phyloP scores from a whole-genome alignment of 2,113 vertebrate species.

The Stegostoma tigrinum region DNA sequence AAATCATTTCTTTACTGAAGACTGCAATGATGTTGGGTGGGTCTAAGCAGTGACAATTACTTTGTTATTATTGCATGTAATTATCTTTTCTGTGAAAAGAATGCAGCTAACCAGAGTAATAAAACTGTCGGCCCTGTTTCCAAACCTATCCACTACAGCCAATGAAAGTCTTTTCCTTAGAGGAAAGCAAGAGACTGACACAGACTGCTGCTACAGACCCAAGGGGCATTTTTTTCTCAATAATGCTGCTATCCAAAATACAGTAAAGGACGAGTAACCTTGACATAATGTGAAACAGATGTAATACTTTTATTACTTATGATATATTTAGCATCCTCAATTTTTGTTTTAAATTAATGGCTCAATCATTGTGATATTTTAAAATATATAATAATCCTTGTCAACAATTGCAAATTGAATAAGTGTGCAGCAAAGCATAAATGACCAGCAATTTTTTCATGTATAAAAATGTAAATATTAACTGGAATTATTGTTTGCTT shows the following conservation, averaged over 20 bases:
- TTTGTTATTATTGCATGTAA: conserved; percentile 41
- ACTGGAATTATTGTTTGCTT: neutral
- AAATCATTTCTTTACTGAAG: neutral
- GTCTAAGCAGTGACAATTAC: conserved; percentile 40
- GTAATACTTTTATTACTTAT: neutral
- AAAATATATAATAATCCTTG: neutral
- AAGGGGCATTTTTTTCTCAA: conserved; percentile 23
- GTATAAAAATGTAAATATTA: neutral
- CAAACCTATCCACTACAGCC: conserved; percentile 21
- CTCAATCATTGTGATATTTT: conserved; percentile 10
- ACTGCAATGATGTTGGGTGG: conserved; percentile 39
- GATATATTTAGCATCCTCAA: neutral
- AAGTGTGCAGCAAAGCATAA: neutral
- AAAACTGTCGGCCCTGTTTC: conserved; percentile 33
- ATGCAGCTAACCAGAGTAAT: conserved; percentile 35
- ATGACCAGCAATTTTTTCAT: neutral
- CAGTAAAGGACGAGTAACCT: conserved; percentile 29
- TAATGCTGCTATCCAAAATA: conserved; percentile 31
- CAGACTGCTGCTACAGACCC: conserved; percentile 24
- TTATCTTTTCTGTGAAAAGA: conserved; percentile 38
- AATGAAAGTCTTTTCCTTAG: conserved; percentile 31
- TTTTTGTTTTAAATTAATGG: neutral
- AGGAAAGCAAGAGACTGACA: conserved; percentile 34
- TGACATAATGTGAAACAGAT: conserved; percentile 34
- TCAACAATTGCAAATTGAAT: neutral